Evolutionary conservation across 2,113 vertebrate genomes (phyloP).

Genomic region (Sinocyclocheilus grahami): DNA sequence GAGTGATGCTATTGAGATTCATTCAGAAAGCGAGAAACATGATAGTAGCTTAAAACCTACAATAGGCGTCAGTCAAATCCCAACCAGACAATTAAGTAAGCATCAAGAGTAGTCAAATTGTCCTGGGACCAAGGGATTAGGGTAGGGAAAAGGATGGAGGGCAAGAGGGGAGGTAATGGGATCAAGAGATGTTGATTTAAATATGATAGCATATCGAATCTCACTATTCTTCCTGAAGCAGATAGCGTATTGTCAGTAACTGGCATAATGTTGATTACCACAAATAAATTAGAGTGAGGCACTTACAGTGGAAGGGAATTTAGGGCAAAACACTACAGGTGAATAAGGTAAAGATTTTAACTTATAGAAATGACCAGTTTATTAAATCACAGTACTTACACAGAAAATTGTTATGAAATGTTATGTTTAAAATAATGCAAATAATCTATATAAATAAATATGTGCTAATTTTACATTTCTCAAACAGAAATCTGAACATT

Average conservation of each 20-base stretch:
- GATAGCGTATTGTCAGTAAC: not conserved
- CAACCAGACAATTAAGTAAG: slow-evolving; percentile 38
- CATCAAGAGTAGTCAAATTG: slow-evolving; percentile 30
- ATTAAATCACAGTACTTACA: not conserved
- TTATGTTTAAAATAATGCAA: not conserved
- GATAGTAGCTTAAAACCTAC: slow-evolving; percentile 47
- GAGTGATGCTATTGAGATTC: slow-evolving; percentile 45
- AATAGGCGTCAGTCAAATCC: slow-evolving; percentile 47
- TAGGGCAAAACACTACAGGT: not conserved
- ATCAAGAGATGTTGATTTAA: slow-evolving; percentile 15
- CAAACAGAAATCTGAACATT: not conserved
- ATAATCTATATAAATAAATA: not conserved
- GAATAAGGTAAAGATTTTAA: not conserved
- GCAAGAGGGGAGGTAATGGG: not conserved
- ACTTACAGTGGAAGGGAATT: not conserved
- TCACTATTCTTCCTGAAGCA: not conserved
- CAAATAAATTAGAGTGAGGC: not conserved
- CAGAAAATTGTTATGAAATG: not conserved
- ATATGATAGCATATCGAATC: not conserved
- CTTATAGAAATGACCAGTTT: not conserved
- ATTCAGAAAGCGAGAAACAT: slow-evolving; percentile 50
- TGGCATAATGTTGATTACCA: not conserved
- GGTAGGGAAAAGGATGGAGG: not conserved
- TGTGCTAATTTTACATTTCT: not conserved
- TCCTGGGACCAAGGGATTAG: slow-evolving; percentile 42